Conservation (phyloP, 2,888 invertebrate species). For the Drosophila basisetae region DNA sequence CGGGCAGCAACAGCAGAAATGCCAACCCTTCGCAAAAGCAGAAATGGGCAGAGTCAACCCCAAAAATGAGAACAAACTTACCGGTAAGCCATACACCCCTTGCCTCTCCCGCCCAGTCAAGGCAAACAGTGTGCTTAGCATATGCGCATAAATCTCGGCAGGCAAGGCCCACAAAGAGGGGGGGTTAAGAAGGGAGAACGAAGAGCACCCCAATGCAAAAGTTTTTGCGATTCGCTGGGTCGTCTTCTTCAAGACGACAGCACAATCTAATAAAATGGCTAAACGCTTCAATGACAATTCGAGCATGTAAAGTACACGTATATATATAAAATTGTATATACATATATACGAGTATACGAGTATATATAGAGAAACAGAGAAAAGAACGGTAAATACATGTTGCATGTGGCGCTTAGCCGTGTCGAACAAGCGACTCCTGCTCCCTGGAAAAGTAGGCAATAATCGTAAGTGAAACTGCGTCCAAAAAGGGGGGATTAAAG, state of each 20-base stretch:
- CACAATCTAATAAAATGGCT: slow-evolving; percentile 83
- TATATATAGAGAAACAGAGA: slow-evolving; percentile 13
- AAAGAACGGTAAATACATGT: slow-evolving; percentile 70
- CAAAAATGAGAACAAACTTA: slow-evolving; percentile 40
- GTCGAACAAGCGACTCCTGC: slow-evolving; percentile 60
- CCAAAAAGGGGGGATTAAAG: slow-evolving; percentile 22
- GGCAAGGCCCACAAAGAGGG: neutral
- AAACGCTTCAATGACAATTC: slow-evolving; percentile 83
- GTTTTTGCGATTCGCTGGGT: slow-evolving; percentile 41
- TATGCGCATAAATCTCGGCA: slow-evolving; percentile 82
- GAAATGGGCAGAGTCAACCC: slow-evolving; percentile 54
- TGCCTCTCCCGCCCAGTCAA: neutral
- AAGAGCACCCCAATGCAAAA: slow-evolving; percentile 44
- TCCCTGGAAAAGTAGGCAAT: slow-evolving; percentile 69
- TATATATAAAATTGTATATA: neutral
- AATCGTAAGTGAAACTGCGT: slow-evolving; percentile 77
- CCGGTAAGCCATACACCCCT: slow-evolving; percentile 9
- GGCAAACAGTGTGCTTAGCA: slow-evolving; percentile 76
- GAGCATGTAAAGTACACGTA: slow-evolving; percentile 78
- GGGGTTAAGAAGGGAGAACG: neutral
- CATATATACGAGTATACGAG: too few relatives aligned
- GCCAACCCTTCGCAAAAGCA: slow-evolving; percentile 58
- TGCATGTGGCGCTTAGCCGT: slow-evolving; percentile 78
- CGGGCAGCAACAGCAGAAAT: neutral
- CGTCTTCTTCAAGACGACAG: slow-evolving; percentile 67